Base-by-base conservation (phyloP, 2,888 invertebrate genomes). In the Limnephilus marmoratus region DNA sequence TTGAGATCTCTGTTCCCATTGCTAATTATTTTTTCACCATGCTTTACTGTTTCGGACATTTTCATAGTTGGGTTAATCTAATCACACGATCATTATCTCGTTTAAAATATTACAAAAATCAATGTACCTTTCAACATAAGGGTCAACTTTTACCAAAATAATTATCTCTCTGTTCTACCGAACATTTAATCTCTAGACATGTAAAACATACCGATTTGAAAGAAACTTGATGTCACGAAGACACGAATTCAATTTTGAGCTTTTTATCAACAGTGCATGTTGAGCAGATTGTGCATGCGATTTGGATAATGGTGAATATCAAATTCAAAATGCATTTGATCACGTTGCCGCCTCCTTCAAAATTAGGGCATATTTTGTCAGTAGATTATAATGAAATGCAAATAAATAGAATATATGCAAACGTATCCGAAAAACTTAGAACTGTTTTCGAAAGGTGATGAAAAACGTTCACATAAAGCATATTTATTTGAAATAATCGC, bases 221-320 rank as follows among this genome's bases (percentile, higher is more conserved):
- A 49, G 45, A 45, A 45, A 13, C 45, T 13, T 45, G 12, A 45
- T 45, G 45, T 45, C 45, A 45, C 45, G 13, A 45, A 45, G 11
- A 12, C 12, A 45, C 12, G 49, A 49, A 49, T 1, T 13, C 13
- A 49, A 13, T 13, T 13, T 49, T 49, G 2, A 3, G 15, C 13
- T 49, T 13, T 15, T 49, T 49, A 11, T 3, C 0, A 49, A 0
- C 13, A 0, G 85, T 37, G 12, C 37, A 24, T 24, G 53, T 68
- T n/a, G n/a, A 9, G 37, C 11, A 29, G 37, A 88, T 34, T 88
- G 88, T 31, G 68, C 15, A 34, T 2, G 68, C 37, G 88, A 88
- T 88, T 88, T 29, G 37, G 37, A 68, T 68, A 68, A 88, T 31
- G 34, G 88, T 34, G 68, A 29, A 53, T 13, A 68, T 88, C 18